Conservation (phyloP, 2,797 vertebrate species). For the Falco cherrug region DNA sequence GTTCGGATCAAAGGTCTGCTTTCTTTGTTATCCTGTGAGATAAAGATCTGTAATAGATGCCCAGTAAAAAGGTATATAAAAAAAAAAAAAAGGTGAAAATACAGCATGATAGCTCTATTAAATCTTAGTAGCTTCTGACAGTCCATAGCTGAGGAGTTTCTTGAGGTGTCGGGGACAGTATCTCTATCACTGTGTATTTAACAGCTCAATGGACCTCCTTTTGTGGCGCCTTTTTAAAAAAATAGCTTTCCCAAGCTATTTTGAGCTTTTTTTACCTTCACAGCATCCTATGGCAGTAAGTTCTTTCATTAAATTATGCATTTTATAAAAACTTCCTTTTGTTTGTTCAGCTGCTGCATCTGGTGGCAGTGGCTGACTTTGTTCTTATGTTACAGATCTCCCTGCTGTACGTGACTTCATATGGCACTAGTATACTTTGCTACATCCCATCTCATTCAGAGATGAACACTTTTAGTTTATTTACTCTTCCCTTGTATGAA, state of each 20-base stretch:
- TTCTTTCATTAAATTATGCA: background rate
- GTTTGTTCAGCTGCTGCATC: constrained; percentile 6
- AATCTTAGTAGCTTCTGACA: background rate
- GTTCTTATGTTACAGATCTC: background rate
- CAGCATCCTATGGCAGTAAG: background rate
- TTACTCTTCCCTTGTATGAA: background rate
- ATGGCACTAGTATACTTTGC: background rate
- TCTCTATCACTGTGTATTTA: background rate
- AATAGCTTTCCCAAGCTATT: background rate
- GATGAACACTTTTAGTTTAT: background rate
- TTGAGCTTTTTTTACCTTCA: background rate
- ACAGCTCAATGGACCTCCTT: background rate
- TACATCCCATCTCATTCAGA: background rate
- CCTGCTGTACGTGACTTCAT: accelerated
- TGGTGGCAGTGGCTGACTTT: background rate
- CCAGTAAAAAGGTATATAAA: background rate
- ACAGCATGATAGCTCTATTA: background rate
- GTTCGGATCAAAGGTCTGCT: background rate
- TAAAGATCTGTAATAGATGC: background rate
- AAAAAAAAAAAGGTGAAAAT: background rate
- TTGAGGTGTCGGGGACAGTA: background rate
- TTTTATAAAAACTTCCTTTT: background rate
- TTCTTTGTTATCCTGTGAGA: background rate
- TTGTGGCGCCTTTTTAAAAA: background rate
- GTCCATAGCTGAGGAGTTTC: background rate